phyloP scores from a whole-genome alignment of 1,140 invertebrate genomes.

The Pomacea maculata region DNA sequence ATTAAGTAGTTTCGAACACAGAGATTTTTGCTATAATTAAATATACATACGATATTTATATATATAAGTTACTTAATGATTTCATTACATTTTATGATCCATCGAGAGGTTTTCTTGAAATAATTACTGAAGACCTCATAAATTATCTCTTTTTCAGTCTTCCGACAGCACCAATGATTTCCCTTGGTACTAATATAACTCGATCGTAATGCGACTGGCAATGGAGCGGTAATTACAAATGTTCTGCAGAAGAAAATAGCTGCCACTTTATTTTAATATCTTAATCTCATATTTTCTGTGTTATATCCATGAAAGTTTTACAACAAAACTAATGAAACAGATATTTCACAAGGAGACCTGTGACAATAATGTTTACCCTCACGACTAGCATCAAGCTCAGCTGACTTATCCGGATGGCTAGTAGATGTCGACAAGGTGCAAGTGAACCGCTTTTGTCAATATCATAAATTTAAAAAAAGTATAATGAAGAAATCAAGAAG shows the following conservation, averaged over 20 bases:
- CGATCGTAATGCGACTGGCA: too few relatives aligned
- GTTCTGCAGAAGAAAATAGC: too few relatives aligned
- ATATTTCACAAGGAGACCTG: not conserved
- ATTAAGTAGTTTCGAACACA: not conserved
- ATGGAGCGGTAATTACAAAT: too few relatives aligned
- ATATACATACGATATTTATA: not conserved
- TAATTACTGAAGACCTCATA: not conserved
- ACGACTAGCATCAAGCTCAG: not conserved
- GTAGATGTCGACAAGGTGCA: not conserved
- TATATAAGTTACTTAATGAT: not conserved
- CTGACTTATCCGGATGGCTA: not conserved
- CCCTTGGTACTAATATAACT: too few relatives aligned
- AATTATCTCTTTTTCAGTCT: not conserved
- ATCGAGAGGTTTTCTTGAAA: not conserved
- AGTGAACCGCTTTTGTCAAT: not conserved
- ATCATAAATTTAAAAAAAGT: not conserved
- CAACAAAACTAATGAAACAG: not conserved
- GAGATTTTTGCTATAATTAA: not conserved
- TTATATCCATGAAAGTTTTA: not conserved
- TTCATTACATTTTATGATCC: not conserved
- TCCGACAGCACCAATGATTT: not conserved
- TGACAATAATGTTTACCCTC: not conserved
- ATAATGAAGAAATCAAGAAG: constrained; percentile 7
- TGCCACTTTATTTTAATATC: too few relatives aligned
- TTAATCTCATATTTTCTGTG: too few relatives aligned